Evolutionary conservation across 2,797 vertebrate genomes (phyloP), one percentile per base, ranked within the genome.

Genomic region (Acanthurus leucopareius): DNA sequence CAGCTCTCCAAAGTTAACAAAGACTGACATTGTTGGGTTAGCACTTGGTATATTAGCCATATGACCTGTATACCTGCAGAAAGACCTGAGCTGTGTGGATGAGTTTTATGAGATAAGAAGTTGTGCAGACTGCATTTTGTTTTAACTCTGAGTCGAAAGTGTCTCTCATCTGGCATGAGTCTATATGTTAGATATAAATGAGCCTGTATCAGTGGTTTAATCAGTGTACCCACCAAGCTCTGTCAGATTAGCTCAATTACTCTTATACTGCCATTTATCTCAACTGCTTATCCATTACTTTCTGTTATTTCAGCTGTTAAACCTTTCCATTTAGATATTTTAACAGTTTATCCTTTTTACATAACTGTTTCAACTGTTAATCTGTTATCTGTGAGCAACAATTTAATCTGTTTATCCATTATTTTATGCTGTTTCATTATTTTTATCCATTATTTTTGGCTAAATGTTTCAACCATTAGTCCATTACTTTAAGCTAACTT

Each of bases 1-100:
- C 7, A 22, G 69, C 74, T 61, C 56, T 84, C 70, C 65, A 59
- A 60, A 84, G 76, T 84, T 85, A 93, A 94, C 91, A 93, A 93
- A 90, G 89, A 70, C 84, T 40, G 84, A 88, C 87, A 80, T 86
- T 91, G 89, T 93, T 53, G 35, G 69, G 54, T 56, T n/a, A 60
- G 73, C 35, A 17, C 67, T 85, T 51, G 17, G 79, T 80, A 73
- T 87, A 88, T 88, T 80, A 89, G 71, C 79, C 85, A 82, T 80
- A 86, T 86, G 91, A 88, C 78, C 79, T 80, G 81, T 65, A 10
- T 32, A 60, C 84, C 72, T 60, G 61, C 35, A 62, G 58, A 74
- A n/a, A 75, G 57, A 75, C 56, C 28, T 51, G 10, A 59, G 17
- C 73, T 70, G 59, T 72, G 75, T 45, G 28, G 59, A 83, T 56